Evolutionary conservation across 2,113 vertebrate species (phyloP), one percentile per base, ranked within the genome.

Genomic region (Corythoichthys haematopterus): DNA sequence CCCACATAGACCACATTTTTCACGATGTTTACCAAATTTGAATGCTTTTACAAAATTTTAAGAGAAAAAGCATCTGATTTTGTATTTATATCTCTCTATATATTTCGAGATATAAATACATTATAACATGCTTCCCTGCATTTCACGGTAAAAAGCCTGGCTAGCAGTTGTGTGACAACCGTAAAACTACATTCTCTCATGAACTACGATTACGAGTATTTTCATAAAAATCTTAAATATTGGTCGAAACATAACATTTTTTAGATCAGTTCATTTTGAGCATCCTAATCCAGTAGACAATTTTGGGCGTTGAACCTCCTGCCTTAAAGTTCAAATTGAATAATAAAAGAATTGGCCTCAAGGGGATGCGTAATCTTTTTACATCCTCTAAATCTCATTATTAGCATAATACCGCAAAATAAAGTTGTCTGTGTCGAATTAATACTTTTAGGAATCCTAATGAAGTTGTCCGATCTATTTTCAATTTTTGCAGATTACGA

Each of bases 361-460:
- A 57, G 76, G 80, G 80, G 87, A 88, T 85, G 48, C 84, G 76
- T 88, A 85, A 88, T 91, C 88, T 91, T 90, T 87, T 79, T 72
- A 84, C 85, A 87, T 87, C 88, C 89, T 82, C 82, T 78, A 90
- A 90, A 91, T 85, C 90, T 91, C 85, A 81, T 86, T 85, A 91
- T 90, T 89, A 84, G 84, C 85, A 84, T 88, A 88, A 90, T 86
- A 78, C 84, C 77, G 81, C 81, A 88, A 57, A 62, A 91, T 91
- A 92, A 92, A 90, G 87, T 91, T 91, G 88, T 88, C 85, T 83
- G 88, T 91, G 89, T 91, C 90, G 85, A 70, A 88, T 88, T 83
- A 84, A 90, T 81, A 88, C 79, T 89, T 84, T 85, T 33, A 6
- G 35, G 72, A 82, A 89, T 91, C 85, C 66, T 88, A 91, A 91